These are phyloP conservation scores for Melieria omissa DNA, from an alignment of 2,888 invertebrate genomes.

Conservation along the genomic window DNA sequence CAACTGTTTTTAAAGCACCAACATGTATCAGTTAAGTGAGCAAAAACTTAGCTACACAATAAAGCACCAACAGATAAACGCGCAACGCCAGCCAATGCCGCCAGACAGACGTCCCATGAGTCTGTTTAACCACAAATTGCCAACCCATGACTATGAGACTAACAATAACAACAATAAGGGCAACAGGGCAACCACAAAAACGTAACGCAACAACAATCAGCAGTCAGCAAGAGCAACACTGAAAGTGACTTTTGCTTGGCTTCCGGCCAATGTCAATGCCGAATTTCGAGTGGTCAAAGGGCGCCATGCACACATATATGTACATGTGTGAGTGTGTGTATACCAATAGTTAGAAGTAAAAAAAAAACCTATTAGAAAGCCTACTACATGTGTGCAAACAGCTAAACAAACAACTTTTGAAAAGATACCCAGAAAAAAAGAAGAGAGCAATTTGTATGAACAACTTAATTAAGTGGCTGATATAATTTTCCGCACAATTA, in stretches of 20 bases:
- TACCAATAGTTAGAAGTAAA: background rate
- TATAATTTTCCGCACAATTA: slow-evolving; percentile 4
- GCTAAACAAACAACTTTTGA: background rate
- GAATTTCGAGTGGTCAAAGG: background rate
- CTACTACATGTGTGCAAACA: background rate
- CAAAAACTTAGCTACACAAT: too few species aligned
- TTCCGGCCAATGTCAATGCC: slow-evolving; percentile 2
- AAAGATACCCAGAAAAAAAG: background rate
- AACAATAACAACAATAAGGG: too few species aligned
- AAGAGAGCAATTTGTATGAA: background rate
- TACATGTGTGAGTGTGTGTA: background rate
- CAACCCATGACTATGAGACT: background rate
- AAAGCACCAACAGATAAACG: too few species aligned
- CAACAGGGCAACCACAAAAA: too few species aligned
- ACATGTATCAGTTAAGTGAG: too few species aligned
- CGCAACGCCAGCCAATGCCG: background rate
- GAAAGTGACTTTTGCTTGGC: background rate
- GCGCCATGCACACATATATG: background rate
- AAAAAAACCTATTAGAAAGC: background rate
- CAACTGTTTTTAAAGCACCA: too few species aligned
- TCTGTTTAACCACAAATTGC: slow-evolving; percentile 3
- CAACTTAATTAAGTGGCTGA: background rate
- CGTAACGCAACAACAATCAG: too few species aligned
- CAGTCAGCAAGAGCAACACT: too few species aligned
- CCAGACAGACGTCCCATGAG: background rate